Evolutionary conservation across 2,797 vertebrate species (phyloP), one percentile per base, ranked within the genome.

Genomic region (Heterohyrax brucei): DNA sequence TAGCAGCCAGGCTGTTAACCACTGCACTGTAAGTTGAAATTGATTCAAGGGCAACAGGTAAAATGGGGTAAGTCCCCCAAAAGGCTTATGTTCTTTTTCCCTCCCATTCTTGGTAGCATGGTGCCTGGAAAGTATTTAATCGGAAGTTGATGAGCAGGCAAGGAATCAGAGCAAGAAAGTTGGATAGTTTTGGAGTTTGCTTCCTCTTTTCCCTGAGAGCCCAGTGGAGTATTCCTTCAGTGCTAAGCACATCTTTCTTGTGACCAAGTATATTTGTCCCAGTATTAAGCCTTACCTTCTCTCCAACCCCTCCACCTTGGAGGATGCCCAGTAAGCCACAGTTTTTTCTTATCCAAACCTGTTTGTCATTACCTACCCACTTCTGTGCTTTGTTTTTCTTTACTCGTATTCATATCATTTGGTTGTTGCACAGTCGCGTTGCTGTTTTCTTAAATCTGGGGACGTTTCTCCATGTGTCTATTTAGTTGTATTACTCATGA

Each of bases 111-210:
- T 76, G n/a, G 3, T 62, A 33, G 77, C 75, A 48, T 48, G 50
- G 62, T 89, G 33, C 68, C 93, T 92, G 44, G 85, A 84, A 91
- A 33, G n/a, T 21, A 84, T 93, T 83, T 77, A 82, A 82, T 64
- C 14, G 24, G 21, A 94, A 83, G 9, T 88, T 82, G 4, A 56
- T 89, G 64, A 30, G 53, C 48, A 30, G 50, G 22, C 68, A 92
- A 92, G n/a, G 30, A n/a, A 44, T 56, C 53, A 56, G 53, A 56
- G 53, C n/a, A 56, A 70, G 75, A 95, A 50, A 94, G 16, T 21
- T 10, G 33, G 44, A 61, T 81, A 26, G 5, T 76, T 91, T 33
- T 75, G 61, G 22, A 79, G 26, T 13, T 2, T 62, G 5, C 88
- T 96, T 86, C 19, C 14, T 76, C 3, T 81, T 3, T 84, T 88